Evolutionary conservation across 92 coral and sea anemone genomes (phyloP), one percentile per base, ranked within the genome.

Genomic region (Phenganax stokvisi): DNA sequence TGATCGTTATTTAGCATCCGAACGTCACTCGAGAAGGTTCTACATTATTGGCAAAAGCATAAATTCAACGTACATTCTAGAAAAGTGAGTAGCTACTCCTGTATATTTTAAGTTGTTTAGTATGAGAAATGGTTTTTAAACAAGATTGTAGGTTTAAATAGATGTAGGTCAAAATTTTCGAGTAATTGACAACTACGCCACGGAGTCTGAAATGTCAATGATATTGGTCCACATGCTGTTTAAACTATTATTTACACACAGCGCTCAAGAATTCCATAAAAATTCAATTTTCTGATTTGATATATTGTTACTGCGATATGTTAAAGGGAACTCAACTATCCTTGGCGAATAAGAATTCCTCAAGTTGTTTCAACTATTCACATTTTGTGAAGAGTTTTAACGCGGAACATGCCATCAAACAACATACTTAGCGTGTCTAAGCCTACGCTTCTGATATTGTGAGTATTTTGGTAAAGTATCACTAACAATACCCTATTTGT

Each of bases 141-240:
- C 30, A 20, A 44, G 4, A 7, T 0, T 56, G 7, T 20, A 68
- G n/a, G 17, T 75, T 31, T n/a, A 55, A 53, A 56, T 56, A 29
- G 80, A 44, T 37, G 2, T 37, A 16, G 51, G 37, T 25, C 54
- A 56, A n/a, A 44, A 64, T 1, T 64, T 64, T 20, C 70, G 61
- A 2, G 31, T 56, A n/a, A 75, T 44, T 71, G 0, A 52, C 12
- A 60, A 29, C 81, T 76, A 69, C 81, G 81, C 60, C 81, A 76
- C 81, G 31, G 27, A 8, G 53, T 30, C 44, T 12, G 0, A 7
- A 13, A 59, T 64, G 9, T n/a, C 27, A 58, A 44, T 75, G 80
- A 75, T 75, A 27, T 58, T 75, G 64, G 57, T 15, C 25, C 71
- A 1, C 11, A 65, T 12, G 44, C 66, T 53, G 73, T 68, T 68